A percentile compares a stretch with the other conserved stretches of the same genome.
phyloP scores from a whole-genome alignment of 2,888 invertebrate species.

The Megastigmus dorsalis region DNA sequence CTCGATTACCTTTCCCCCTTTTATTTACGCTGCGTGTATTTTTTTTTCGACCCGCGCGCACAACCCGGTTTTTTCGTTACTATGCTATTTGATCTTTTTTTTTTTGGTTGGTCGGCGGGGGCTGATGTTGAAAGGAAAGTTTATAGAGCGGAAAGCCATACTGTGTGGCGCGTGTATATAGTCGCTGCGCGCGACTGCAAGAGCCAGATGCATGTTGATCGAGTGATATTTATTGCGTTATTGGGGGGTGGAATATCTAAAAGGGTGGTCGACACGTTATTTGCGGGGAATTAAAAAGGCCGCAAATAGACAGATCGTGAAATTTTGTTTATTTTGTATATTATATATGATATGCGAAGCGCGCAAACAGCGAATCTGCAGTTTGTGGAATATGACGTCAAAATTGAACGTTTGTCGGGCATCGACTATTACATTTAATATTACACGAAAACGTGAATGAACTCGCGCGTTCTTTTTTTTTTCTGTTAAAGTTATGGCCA shows the following conservation, averaged over 20 bases:
- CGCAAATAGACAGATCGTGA: not conserved
- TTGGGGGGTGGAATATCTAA: conserved; percentile 10
- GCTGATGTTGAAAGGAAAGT: conserved; percentile 31
- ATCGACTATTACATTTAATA: no score
- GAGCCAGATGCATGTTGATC: conserved; percentile 32
- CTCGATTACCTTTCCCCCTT: conserved; percentile 35
- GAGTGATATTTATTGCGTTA: conserved; percentile 45
- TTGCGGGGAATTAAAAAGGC: conserved; percentile 9
- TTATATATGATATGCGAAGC: no score
- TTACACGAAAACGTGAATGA: no score
- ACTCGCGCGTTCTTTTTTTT: no score
- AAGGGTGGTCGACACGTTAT: conserved; percentile 9
- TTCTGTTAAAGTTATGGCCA: no score
- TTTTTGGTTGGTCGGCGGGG: not conserved
- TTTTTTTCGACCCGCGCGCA: not conserved
- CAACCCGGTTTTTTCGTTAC: not conserved
- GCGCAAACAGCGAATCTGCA: no score
- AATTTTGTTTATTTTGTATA: conserved; percentile 29
- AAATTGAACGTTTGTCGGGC: no score
- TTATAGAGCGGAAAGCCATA: conserved; percentile 46
- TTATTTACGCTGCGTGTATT: not conserved
- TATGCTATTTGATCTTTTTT: not conserved
- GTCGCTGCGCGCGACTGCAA: not conserved
- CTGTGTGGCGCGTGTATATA: not conserved
- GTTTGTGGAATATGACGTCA: no score